Percentiles rank a stretch among this genome's conserved stretches.
Evolutionary conservation across 35 echinoderm and acorn worm species (phyloP).

Genomic region (Apostichopus japonicus): DNA sequence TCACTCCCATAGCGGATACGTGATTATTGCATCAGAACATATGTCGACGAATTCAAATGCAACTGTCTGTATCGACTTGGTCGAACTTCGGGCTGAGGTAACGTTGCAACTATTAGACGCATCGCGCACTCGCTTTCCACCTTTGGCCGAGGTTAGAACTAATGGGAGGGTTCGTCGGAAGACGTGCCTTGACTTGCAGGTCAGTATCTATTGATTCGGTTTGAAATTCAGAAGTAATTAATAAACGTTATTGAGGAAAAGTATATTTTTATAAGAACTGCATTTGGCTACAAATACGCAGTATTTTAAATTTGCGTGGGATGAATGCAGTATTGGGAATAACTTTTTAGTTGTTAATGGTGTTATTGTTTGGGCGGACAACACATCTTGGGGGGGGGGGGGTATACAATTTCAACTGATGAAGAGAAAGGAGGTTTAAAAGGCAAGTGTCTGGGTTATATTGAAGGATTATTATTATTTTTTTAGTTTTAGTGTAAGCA

Average conservation of each 20-base stretch:
- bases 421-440: too few relatives aligned
- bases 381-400: too few relatives aligned
- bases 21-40: background rate
- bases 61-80: conserved; percentile 2
- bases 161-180: background rate
- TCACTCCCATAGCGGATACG: background rate
- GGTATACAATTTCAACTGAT: too few relatives aligned
- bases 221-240: too few relatives aligned
- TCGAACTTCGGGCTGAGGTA: background rate
- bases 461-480: too few relatives aligned
- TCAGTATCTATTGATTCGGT: background rate
- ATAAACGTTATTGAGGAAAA: too few relatives aligned
- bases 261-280: background rate
- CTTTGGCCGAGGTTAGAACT: background rate
- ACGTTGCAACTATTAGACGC: background rate
- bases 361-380: too few relatives aligned
- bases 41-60: background rate
- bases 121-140: background rate
- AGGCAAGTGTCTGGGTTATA: too few relatives aligned
- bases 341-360: too few relatives aligned
- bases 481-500: too few relatives aligned
- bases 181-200: background rate
- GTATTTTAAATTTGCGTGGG: too few relatives aligned
- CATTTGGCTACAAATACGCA: background rate
- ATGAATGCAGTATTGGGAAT: too few relatives aligned